These are phyloP conservation scores for Champsocephalus esox DNA, from an alignment of 2,797 vertebrate species.

Conservation along the genomic window DNA sequence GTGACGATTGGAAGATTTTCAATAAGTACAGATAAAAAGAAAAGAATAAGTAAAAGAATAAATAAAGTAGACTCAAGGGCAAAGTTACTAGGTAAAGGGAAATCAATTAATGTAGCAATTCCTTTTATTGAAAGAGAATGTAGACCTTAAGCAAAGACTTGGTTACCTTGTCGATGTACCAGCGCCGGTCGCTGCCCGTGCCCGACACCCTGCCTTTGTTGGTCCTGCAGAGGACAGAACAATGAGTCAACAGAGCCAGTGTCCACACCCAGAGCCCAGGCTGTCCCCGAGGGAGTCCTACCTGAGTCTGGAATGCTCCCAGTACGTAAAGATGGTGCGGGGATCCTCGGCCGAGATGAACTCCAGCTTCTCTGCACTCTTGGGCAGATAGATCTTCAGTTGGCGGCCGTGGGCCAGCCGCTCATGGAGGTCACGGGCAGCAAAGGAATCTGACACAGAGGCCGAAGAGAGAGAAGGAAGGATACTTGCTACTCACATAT, in stretches of 20 bases:
- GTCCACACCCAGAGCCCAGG: not conserved
- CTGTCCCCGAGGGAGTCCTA: constrained; percentile 10
- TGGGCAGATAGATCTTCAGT: constrained; percentile 71
- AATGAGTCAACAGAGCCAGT: not conserved
- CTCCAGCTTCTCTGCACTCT: constrained; percentile 53
- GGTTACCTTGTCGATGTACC: constrained; percentile 67
- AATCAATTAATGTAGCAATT: not conserved
- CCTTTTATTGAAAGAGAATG: not conserved
- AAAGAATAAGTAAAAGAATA: not conserved
- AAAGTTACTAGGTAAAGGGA: not conserved
- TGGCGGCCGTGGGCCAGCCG: constrained; percentile 61
- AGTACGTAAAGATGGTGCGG: not conserved
- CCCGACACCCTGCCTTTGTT: constrained; percentile 56
- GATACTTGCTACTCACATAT: too few relatives aligned
- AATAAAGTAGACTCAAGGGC: not conserved
- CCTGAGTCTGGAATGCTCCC: constrained; percentile 30
- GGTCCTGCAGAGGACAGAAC: not conserved
- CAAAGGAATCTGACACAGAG: constrained; percentile 47
- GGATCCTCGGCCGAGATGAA: constrained; percentile 46
- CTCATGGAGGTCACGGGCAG: constrained; percentile 28
- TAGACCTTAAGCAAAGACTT: not conserved
- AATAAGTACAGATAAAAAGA: not conserved
- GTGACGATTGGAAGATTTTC: too few relatives aligned
- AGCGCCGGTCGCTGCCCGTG: constrained; percentile 52
- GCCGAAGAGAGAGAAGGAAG: not conserved